A percentile compares a stretch with the other conserved stretches of the same genome.
Evolutionary conservation across 2,888 invertebrate species (phyloP).

Genomic region (Pherbina coryleti): DNA sequence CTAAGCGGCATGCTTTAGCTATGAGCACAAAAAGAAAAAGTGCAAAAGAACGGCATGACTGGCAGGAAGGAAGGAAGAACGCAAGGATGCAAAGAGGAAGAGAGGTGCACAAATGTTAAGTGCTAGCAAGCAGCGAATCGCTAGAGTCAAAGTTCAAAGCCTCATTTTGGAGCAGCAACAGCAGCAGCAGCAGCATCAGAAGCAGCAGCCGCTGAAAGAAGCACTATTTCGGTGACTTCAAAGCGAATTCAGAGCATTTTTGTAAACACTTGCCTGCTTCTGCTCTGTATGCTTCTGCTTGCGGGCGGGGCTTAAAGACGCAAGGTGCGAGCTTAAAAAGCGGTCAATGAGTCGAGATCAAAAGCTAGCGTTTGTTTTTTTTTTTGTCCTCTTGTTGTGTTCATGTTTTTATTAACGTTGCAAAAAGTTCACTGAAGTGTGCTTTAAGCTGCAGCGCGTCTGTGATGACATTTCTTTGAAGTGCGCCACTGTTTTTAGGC

Average conservation of each 20-base stretch:
- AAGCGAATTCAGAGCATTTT: conserved; percentile 16
- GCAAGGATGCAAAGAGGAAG: neutral
- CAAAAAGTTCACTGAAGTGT: conserved; percentile 25
- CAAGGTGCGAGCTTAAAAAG: conserved; percentile 11
- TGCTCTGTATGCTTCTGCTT: neutral
- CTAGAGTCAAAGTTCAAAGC: conserved; percentile 31
- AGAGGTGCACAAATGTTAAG: conserved; percentile 14
- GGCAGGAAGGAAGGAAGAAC: neutral
- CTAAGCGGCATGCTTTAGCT: neutral
- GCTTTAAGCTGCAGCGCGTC: neutral
- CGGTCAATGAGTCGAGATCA: conserved; percentile 37
- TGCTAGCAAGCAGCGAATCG: neutral
- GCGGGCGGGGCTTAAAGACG: neutral
- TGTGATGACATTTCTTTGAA: no score
- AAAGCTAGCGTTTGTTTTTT: conserved; percentile 16
- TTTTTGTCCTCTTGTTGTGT: neutral
- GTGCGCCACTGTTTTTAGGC: no score
- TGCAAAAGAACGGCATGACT: neutral
- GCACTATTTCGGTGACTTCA: conserved; percentile 25
- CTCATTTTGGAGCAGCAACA: conserved; percentile 14
- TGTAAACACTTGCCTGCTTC: neutral
- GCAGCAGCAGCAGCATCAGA: neutral
- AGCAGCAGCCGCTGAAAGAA: conserved; percentile 7
- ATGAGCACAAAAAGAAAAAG: neutral
- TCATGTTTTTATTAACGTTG: neutral